phyloP scores from a whole-genome alignment of 2,888 invertebrate genomes.

The Sialis lutaria region DNA sequence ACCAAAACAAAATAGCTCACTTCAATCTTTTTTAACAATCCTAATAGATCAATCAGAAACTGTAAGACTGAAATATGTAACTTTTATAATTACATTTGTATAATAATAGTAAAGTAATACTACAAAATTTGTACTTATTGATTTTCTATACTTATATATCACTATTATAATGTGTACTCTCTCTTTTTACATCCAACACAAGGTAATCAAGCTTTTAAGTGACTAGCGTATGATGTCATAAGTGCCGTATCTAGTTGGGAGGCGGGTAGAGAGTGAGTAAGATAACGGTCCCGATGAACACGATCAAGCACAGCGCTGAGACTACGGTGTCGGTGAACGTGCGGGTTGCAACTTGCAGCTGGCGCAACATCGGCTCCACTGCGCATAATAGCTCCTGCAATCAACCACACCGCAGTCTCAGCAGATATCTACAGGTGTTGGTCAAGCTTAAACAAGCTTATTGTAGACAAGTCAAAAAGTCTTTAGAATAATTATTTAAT shows the following conservation, averaged over 20 bases:
- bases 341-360: slow-evolving; percentile 21
- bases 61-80: slow-evolving; percentile 6
- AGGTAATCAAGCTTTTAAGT: not conserved
- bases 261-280: slow-evolving; percentile 30
- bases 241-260: slow-evolving; percentile 20
- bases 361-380: slow-evolving; percentile 33
- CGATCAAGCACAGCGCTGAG: slow-evolving; percentile 27
- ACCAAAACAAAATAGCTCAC: too few species aligned
- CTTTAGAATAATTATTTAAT: too few species aligned
- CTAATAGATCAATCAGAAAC: too few species aligned
- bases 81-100: slow-evolving; percentile 1
- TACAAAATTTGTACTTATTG: too few species aligned
- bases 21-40: too few species aligned
- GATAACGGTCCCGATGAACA: slow-evolving; percentile 28
- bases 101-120: too few species aligned
- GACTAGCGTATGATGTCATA: not conserved
- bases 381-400: slow-evolving; percentile 39
- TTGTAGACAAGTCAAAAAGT: too few species aligned
- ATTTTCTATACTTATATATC: too few species aligned
- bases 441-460: too few species aligned
- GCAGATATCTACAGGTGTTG: not conserved
- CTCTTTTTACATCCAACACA: slow-evolving; percentile 2
- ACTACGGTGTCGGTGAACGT: slow-evolving; percentile 27
- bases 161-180: too few species aligned
- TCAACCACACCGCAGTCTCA: slow-evolving; percentile 29